Evolutionary conservation across 2,797 vertebrate genomes (phyloP).

Genomic region (Tiaroga cobitis): DNA sequence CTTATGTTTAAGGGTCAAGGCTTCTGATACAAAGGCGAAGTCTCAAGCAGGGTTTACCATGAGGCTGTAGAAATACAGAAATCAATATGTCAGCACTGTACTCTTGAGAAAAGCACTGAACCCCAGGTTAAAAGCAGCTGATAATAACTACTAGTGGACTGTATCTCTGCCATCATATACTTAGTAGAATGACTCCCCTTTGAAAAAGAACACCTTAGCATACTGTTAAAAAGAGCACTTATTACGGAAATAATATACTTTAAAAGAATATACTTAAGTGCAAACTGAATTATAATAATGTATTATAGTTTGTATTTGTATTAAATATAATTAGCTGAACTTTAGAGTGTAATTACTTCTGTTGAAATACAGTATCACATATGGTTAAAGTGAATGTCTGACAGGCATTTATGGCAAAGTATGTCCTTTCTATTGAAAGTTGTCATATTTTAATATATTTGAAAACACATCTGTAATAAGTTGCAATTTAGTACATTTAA

Average conservation of each 20-base stretch:
- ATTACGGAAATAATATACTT: not conserved
- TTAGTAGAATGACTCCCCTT: not conserved
- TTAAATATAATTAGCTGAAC: not conserved
- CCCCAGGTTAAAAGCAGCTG: constrained; percentile 17
- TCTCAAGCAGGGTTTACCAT: not conserved
- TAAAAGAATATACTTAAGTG: no score
- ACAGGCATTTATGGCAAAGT: not conserved
- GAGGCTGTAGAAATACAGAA: not conserved
- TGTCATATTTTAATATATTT: not conserved
- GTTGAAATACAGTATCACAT: not conserved
- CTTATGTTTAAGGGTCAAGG: not conserved
- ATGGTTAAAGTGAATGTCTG: not conserved
- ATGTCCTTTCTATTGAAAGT: not conserved
- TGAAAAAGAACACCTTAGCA: not conserved
- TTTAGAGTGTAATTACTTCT: not conserved
- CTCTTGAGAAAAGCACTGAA: not conserved
- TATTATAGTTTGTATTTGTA: not conserved
- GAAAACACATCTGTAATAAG: not conserved
- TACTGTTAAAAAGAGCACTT: not conserved
- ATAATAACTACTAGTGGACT: not conserved
- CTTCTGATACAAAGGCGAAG: not conserved
- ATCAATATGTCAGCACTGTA: not conserved
- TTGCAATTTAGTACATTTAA: not conserved
- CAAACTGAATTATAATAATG: not conserved
- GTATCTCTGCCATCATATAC: not conserved